These are phyloP conservation scores for Scolopax mira DNA, from an alignment of 2,113 vertebrate species.

Conservation along the genomic window DNA sequence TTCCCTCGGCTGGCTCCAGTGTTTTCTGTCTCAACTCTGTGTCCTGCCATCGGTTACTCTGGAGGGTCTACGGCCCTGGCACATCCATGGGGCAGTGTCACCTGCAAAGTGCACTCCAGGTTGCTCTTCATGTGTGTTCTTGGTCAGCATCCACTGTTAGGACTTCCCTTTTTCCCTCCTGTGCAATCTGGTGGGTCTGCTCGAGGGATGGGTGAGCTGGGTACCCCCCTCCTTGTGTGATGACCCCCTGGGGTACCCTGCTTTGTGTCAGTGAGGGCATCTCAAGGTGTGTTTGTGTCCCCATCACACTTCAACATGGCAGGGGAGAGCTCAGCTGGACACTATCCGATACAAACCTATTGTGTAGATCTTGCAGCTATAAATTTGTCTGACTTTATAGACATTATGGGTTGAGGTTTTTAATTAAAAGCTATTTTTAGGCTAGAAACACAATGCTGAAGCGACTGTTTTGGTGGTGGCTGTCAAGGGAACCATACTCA, in stretches of 20 bases:
- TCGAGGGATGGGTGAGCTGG: not conserved
- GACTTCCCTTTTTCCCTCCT: not conserved
- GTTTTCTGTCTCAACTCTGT: not conserved
- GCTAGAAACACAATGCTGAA: not conserved
- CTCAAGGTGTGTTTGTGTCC: not conserved
- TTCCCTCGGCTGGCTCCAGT: rapidly evolving
- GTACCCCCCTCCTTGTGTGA: not conserved
- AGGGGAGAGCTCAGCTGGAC: too few relatives aligned
- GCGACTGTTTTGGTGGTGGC: not conserved
- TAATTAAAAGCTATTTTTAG: not conserved
- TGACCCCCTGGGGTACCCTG: rapidly evolving
- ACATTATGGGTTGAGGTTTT: not conserved
- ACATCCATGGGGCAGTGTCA: rapidly evolving
- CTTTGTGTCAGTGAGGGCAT: rapidly evolving
- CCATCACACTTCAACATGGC: rapidly evolving
- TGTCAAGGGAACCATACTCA: not conserved
- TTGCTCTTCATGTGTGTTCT: not conserved
- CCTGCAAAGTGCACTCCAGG: not conserved
- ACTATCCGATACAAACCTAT: rapidly evolving
- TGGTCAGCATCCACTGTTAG: not conserved
- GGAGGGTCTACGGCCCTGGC: not conserved
- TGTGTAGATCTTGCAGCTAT: rapidly evolving
- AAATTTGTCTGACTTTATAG: not conserved
- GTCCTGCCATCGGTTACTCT: rapidly evolving
- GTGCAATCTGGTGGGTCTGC: rapidly evolving